Evolutionary conservation across 2,797 vertebrate genomes (phyloP).

Genomic region (Acropternis orthonyx): DNA sequence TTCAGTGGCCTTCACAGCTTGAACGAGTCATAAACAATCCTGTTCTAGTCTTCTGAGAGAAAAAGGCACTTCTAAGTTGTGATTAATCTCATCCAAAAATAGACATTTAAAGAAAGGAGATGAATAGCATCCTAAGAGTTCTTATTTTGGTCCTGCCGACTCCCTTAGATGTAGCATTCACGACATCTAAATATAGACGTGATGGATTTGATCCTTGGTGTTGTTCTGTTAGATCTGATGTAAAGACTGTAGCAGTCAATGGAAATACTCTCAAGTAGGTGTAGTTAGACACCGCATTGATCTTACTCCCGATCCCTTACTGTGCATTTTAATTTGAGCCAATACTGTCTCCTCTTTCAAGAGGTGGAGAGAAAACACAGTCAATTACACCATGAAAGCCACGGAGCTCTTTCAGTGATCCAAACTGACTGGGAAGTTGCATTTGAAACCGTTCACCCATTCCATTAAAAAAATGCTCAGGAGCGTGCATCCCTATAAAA

Average conservation of each 20-base stretch:
- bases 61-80: background rate
- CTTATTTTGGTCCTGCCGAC: background rate
- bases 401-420: background rate
- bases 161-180: constrained; percentile 24
- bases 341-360: constrained; percentile 29
- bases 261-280: constrained; percentile 18
- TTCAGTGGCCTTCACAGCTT: background rate
- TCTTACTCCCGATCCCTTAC: background rate
- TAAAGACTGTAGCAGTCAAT: constrained; percentile 6
- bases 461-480: constrained; percentile 57
- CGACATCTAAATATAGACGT: background rate
- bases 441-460: constrained; percentile 39
- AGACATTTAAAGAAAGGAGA: background rate
- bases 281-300: constrained; percentile 34
- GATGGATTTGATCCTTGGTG: constrained; percentile 45
- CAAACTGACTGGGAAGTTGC: constrained; percentile 46
- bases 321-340: constrained; percentile 34
- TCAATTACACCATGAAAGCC: constrained; percentile 49
- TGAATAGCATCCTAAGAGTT: background rate
- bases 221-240: constrained; percentile 27
- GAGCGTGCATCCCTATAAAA: constrained; percentile 38
- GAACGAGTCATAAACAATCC: background rate
- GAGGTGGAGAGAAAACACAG: constrained; percentile 37
- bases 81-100: constrained; percentile 13
- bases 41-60: background rate